These are phyloP conservation scores for Caenorhabditis parvicauda DNA, from an alignment of 2,888 invertebrate genomes.

Conservation along the genomic window DNA sequence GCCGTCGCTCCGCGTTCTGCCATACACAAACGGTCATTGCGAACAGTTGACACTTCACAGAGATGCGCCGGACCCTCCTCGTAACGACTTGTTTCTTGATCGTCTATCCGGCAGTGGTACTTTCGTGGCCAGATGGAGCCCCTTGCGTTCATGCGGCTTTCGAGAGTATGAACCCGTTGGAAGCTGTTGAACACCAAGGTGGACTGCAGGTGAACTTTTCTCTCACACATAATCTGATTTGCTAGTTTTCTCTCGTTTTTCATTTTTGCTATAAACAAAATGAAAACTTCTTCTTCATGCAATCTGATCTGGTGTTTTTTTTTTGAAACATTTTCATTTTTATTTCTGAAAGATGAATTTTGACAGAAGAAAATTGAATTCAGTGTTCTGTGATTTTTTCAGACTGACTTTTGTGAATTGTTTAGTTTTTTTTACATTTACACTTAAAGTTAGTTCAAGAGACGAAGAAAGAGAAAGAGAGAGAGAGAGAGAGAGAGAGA, in stretches of 20 bases:
- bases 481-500: too few species aligned
- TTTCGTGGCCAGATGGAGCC: conserved; percentile 57
- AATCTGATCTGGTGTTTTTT: too few species aligned
- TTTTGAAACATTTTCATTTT: too few species aligned
- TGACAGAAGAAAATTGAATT: too few species aligned
- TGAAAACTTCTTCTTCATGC: too few species aligned
- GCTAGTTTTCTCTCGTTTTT: not conserved
- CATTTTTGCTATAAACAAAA: conserved; percentile 6
- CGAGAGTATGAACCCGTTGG: conserved; percentile 61
- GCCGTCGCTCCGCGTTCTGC: too few species aligned
- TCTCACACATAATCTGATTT: not conserved
- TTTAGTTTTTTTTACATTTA: conserved; percentile 7
- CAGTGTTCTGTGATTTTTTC: too few species aligned
- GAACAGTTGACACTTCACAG: too few species aligned
- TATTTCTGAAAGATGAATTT: too few species aligned
- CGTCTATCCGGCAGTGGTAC: not conserved
- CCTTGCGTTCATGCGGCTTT: conserved; percentile 57
- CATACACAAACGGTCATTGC: too few species aligned
- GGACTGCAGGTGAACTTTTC: conserved; percentile 45
- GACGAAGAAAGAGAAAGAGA: too few species aligned
- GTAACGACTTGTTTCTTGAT: not conserved
- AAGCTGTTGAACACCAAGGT: conserved; percentile 61
- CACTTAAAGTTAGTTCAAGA: too few species aligned
- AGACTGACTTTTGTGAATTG: not conserved
- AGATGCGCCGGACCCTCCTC: not conserved